Conservation (phyloP, 2,113 vertebrate genomes). For the Varanus salvator region DNA sequence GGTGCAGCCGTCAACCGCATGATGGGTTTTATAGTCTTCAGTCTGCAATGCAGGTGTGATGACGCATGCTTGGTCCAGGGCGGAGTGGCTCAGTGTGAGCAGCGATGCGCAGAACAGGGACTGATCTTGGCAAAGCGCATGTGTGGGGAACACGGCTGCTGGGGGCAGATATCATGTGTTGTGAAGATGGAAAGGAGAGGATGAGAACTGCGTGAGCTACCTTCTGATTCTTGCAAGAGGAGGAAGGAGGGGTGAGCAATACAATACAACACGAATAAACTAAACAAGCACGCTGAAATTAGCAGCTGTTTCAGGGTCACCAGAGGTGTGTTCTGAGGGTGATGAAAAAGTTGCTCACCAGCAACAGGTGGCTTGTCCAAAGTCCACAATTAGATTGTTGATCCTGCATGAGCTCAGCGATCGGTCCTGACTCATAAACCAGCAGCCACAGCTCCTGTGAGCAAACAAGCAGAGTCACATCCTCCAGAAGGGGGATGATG, state of each 20-base stretch:
- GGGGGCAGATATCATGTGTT: too few species aligned
- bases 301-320: background rate
- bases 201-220: too few species aligned
- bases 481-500: background rate
- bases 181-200: too few species aligned
- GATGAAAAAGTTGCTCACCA: background rate
- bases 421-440: background rate
- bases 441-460: background rate
- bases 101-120: too few species aligned
- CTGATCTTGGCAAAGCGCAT: too few species aligned
- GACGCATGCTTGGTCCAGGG: background rate
- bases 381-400: background rate
- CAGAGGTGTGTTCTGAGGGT: background rate
- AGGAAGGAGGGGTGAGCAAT: too few species aligned
- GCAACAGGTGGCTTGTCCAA: background rate
- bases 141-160: too few species aligned
- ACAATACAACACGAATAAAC: too few species aligned
- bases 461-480: background rate
- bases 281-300: too few species aligned
- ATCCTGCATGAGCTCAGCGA: background rate
- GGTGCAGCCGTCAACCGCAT: too few species aligned
- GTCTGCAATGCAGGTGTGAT: too few species aligned
- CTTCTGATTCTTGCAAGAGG: too few species aligned
- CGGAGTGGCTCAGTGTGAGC: background rate
- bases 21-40: background rate